phyloP scores from a whole-genome alignment of 2,797 vertebrate genomes.

The Orestias chungarensis region DNA sequence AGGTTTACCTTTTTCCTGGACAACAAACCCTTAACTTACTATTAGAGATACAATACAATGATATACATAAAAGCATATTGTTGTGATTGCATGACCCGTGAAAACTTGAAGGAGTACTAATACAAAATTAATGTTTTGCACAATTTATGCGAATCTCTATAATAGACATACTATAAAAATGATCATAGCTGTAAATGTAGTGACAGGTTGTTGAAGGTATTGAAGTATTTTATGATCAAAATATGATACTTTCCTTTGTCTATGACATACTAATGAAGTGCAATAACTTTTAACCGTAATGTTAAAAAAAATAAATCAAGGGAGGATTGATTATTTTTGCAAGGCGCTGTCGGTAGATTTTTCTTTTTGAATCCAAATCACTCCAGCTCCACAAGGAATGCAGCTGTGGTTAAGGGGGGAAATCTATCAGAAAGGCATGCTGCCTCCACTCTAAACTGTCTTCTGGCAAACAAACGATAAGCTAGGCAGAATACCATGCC shows the following conservation, averaged over 20 bases:
- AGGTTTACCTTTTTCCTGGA: no score
- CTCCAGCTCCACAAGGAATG: constrained; percentile 23
- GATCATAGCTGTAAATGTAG: background rate
- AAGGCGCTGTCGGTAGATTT: background rate
- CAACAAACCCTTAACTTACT: no score
- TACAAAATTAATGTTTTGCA: background rate
- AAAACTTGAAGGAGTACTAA: background rate
- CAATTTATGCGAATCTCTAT: no score
- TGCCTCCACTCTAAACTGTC: constrained; percentile 44
- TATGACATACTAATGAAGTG: background rate
- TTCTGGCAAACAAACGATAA: constrained; percentile 48
- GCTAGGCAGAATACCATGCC: constrained; percentile 38
- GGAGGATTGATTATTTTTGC: background rate
- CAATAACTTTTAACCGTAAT: no score
- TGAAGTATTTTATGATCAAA: no score
- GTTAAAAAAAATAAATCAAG: background rate
- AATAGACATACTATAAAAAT: no score
- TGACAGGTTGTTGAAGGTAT: background rate
- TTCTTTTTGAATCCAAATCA: constrained; percentile 20
- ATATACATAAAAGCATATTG: background rate
- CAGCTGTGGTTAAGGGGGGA: constrained; percentile 18
- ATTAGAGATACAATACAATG: background rate
- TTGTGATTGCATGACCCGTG: background rate
- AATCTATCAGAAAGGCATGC: constrained; percentile 25
- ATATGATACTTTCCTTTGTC: background rate